Percentiles rank a stretch among this genome's conserved stretches.
Evolutionary conservation across 2,888 invertebrate species (phyloP).

Genomic region (Synergus gifuensis): DNA sequence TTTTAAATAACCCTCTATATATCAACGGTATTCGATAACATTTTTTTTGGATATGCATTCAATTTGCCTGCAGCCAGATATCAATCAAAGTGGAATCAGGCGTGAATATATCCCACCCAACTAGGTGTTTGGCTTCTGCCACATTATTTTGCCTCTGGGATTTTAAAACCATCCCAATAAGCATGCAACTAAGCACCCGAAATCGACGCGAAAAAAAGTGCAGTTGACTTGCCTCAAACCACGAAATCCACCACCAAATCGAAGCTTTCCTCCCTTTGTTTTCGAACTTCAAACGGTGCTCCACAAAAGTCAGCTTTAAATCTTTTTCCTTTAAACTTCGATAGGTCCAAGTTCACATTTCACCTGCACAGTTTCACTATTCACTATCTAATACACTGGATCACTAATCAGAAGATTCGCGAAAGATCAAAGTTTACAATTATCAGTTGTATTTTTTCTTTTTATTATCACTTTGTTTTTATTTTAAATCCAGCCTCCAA

Average conservation of each 20-base stretch:
- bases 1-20: background rate
- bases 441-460: background rate
- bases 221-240: constrained; percentile 15
- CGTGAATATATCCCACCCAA: background rate
- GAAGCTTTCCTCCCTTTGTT: constrained; percentile 30
- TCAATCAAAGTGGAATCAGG: background rate
- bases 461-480: background rate
- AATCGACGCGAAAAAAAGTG: background rate
- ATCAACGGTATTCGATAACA: background rate
- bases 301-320: constrained; percentile 31
- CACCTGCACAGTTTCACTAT: constrained; percentile 7
- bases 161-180: background rate
- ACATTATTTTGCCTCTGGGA: background rate
- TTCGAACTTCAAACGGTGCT: constrained; percentile 13
- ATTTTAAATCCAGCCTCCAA: background rate
- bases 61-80: background rate
- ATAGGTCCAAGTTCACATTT: constrained; percentile 20
- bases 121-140: background rate
- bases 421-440: no score
- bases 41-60: background rate
- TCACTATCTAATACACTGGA: constrained; percentile 21
- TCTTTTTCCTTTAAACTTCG: constrained; percentile 25
- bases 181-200: background rate
- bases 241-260: background rate
- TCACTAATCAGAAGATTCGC: background rate